Evolutionary conservation across 1,140 invertebrate genomes (phyloP), one percentile per base, ranked within the genome.

Genomic region (Potamilus streckersoni): DNA sequence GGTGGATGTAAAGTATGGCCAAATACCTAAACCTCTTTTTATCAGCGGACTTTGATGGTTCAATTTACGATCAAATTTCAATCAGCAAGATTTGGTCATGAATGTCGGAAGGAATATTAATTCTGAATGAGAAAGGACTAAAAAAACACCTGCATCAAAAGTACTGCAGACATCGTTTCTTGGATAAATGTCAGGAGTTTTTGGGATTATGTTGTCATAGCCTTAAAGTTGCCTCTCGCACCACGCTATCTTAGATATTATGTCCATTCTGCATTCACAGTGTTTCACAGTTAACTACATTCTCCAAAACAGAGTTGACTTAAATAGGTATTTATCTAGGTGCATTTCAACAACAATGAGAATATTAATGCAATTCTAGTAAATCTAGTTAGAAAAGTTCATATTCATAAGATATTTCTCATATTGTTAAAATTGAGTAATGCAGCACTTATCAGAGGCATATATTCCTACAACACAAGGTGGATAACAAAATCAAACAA

Each of bases 341-440:
- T 61, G 19, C 64, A 76, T 27, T 76, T 76, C 56, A 11, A 65
- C n/a, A 23, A 71, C 69, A 56, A 23, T n/a, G 13, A 49, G 15
- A 69, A 66, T 60, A 59, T 31, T 14, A 49, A 6, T 49, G 38
- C 38, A 16, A 55, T 31, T 1, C 1, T 15, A 69, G 60, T 55
- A 23, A 61, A 67, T 19, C 69, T 69, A 4, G n/a, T 61, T 13
- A 12, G 56, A 20, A 23, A 55, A n/a, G n/a, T 72, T 15, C 57
- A 5, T 61, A 73, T 60, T 70, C 70, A 3, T 59, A 60, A 62
- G 69, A 77, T 69, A 61, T 72, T 4, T 75, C 64, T 13, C 72
- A 72, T 15, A 75, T 75, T 58, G 59, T 77, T 55, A 69, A 67
- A 69, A 74, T 27, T 79, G 11, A 27, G 57, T n/a, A 79, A 71